Evolutionary conservation across 2,888 invertebrate genomes (phyloP), one percentile per base, ranked within the genome.

Genomic region (Pandemis cinnamomeana): DNA sequence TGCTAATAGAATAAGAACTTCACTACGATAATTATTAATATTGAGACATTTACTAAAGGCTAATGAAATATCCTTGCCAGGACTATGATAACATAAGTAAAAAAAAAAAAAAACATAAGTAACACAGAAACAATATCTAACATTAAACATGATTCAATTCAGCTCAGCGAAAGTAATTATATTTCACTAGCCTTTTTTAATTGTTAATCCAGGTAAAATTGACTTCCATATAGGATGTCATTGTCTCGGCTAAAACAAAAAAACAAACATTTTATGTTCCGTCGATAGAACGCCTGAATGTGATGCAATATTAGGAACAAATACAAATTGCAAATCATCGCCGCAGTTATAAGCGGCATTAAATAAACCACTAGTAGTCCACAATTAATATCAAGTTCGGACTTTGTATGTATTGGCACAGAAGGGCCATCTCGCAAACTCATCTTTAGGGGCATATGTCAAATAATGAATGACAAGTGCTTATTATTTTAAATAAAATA

Each of bases 151-250:
- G 46, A 60, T 46, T 27, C 41, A 2, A 48, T 8, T 36, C 46
- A 46, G 44, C 46, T 2, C 5, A 48, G 58, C 67, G 8, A 27
- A 11, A 60, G 15, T 58, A 46, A n/a, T 44, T 46, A 60, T 68
- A 68, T 68, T 60, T 68, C 68, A 68, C 68, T 48, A 68, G 68
- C 68, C 68, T 68, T 58, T 20, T 46, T n/a, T 36, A 36, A 44
- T 11, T 42, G 27, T 15, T 27, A 68, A 10, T 68, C 68, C 60
- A 27, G 60, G 41, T 61, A 61, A 61, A 68, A 20, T n/a, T 46
- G 41, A 74, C 68, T 76, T 71, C 46, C 46, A 66, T 62, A 68
- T n/a, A 68, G 68, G 60, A 68, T 60, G 60, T 68, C 68, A 60
- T 58, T 60, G 60, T 48, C 60, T 27, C 60, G 27, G 68, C 60